Percentiles rank a stretch among this genome's conserved stretches.
Conservation (phyloP, 2,797 vertebrate genomes). For the Coracias cyanogaster region DNA sequence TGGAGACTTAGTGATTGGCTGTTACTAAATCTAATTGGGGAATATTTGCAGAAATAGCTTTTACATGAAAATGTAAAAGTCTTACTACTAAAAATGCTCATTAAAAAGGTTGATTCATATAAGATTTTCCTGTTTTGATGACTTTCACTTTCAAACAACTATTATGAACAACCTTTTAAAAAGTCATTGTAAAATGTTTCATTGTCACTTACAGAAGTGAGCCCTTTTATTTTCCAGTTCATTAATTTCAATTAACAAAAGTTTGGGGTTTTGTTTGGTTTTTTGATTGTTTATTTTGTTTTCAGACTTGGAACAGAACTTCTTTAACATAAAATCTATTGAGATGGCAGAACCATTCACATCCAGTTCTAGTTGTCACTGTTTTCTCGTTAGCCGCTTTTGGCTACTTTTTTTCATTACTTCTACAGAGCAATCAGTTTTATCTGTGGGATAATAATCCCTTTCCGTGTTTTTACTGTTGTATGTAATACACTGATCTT, state of each 20-base stretch:
- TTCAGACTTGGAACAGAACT: background rate
- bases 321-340: background rate
- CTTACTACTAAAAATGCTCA: background rate
- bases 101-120: background rate
- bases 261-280: too few relatives aligned
- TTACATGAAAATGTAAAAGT: background rate
- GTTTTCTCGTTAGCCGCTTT: background rate
- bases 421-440: background rate
- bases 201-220: background rate
- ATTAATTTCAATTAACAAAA: background rate
- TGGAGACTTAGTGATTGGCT: background rate
- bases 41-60: background rate
- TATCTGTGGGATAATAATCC: background rate
- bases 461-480: background rate
- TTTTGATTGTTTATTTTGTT: background rate
- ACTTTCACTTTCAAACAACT: background rate
- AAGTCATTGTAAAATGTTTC: background rate
- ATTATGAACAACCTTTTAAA: background rate
- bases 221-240: background rate
- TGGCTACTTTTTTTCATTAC: background rate
- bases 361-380: background rate
- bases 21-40: background rate
- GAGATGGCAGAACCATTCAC: background rate
- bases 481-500: background rate
- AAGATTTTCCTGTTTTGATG: background rate